Conservation (phyloP, 2,888 invertebrate genomes). For the Drymonia ruficornis region DNA sequence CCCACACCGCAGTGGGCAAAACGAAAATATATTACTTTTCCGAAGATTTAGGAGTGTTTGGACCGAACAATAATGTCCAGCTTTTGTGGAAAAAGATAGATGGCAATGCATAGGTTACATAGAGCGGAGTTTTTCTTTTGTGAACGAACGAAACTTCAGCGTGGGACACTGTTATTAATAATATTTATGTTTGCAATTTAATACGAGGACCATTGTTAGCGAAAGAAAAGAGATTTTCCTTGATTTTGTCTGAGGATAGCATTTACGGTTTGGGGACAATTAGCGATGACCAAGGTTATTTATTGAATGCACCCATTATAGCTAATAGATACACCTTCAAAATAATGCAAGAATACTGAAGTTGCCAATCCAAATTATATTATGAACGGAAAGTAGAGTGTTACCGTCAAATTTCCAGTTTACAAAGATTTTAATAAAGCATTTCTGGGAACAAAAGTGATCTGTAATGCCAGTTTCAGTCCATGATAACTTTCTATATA, state of each 20-base stretch:
- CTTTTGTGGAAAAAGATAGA: conserved; percentile 86
- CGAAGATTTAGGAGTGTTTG: conserved; percentile 86
- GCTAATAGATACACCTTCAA: not conserved
- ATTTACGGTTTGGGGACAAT: conserved; percentile 18
- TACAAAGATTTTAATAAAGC: too few relatives aligned
- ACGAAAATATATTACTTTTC: conserved; percentile 86
- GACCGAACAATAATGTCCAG: conserved; percentile 86
- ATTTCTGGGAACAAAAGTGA: too few relatives aligned
- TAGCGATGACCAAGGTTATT: not conserved
- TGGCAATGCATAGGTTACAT: conserved; percentile 83
- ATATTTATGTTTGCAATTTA: conserved; percentile 76
- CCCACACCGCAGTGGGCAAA: conserved; percentile 82
- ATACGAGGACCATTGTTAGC: conserved; percentile 64
- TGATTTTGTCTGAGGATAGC: conserved; percentile 51
- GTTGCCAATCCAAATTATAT: too few relatives aligned
- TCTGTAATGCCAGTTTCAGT: too few relatives aligned
- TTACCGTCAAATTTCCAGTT: too few relatives aligned
- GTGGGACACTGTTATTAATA: conserved; percentile 74
- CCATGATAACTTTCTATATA: too few relatives aligned
- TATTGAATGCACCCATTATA: not conserved
- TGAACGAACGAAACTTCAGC: conserved; percentile 78
- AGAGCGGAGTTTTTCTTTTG: conserved; percentile 81
- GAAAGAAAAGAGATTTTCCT: conserved; percentile 60
- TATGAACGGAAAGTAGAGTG: too few relatives aligned
- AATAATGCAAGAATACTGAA: too few relatives aligned